Percentiles rank a stretch among this genome's conserved stretches.
Conservation (phyloP, 2,797 vertebrate genomes). For the Mus spretus region DNA sequence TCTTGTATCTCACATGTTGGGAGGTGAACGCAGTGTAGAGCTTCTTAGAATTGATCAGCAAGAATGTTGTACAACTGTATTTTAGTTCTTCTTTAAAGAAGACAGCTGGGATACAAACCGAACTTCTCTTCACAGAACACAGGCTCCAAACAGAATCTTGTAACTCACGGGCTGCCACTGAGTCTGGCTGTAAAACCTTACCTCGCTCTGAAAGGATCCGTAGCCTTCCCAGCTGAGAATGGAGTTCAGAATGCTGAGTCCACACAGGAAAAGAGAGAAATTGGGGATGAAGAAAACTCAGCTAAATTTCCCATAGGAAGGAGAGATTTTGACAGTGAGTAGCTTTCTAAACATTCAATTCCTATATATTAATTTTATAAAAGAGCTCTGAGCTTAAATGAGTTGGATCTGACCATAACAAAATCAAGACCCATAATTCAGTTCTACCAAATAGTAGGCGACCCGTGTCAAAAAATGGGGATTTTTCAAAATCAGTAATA, state of each 20-base stretch:
- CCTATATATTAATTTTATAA: slow-evolving; percentile 36
- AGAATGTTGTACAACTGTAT: neutral
- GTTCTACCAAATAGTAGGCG: slow-evolving; percentile 11
- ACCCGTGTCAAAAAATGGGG: neutral
- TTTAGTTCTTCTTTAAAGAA: slow-evolving; percentile 34
- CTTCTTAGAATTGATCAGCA: slow-evolving; percentile 31
- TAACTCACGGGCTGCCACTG: slow-evolving; percentile 85
- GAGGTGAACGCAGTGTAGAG: neutral
- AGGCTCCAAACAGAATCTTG: slow-evolving; percentile 84
- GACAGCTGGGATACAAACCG: slow-evolving; percentile 54
- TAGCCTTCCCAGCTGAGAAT: slow-evolving; percentile 87
- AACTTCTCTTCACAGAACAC: slow-evolving; percentile 85
- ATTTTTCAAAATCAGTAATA: slow-evolving; percentile 32
- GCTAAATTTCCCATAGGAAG: slow-evolving; percentile 90
- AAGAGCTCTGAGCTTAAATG: slow-evolving; percentile 44
- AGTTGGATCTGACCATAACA: slow-evolving; percentile 54
- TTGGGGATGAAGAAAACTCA: slow-evolving; percentile 89
- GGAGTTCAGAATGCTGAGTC: slow-evolving; percentile 87
- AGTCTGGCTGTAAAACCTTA: slow-evolving; percentile 86
- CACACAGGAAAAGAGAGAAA: slow-evolving; percentile 91
- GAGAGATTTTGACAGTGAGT: slow-evolving; percentile 94
- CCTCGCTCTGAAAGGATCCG: slow-evolving; percentile 87
- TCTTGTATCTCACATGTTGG: slow-evolving; percentile 54
- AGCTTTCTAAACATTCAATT: slow-evolving; percentile 70
- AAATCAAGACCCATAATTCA: slow-evolving; percentile 63